These are phyloP conservation scores for Varanus komodoensis DNA, from an alignment of 2,113 vertebrate species.

Conservation along the genomic window DNA sequence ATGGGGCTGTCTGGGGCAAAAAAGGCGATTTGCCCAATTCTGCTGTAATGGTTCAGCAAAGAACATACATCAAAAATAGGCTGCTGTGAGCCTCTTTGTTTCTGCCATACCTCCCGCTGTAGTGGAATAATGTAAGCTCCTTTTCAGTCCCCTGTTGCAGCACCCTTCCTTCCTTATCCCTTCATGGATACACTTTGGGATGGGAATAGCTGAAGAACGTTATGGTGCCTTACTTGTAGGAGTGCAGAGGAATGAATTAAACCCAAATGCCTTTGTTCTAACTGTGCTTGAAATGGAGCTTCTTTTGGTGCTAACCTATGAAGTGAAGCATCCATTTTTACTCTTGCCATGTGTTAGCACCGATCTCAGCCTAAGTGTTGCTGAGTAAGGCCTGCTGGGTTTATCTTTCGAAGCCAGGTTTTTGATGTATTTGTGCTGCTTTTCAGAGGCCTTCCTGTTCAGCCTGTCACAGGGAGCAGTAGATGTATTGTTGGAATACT, in stretches of 20 bases:
- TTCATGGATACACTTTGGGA: not conserved
- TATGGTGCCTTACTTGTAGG: not conserved
- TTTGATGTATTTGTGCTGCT: not conserved
- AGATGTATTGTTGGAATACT: not conserved
- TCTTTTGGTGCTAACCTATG: not conserved
- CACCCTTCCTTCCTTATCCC: not conserved
- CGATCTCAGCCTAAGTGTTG: not conserved
- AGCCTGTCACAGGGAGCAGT: not conserved
- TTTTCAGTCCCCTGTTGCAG: not conserved
- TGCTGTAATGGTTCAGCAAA: not conserved
- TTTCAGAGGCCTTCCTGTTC: not conserved
- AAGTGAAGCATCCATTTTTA: not conserved
- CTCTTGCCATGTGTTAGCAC: not conserved
- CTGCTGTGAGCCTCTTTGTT: not conserved
- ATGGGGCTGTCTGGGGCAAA: too few relatives aligned
- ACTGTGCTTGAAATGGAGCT: not conserved
- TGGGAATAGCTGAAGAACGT: not conserved
- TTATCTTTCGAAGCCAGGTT: not conserved
- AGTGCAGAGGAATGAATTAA: not conserved
- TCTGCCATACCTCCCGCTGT: not conserved
- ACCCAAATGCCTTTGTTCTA: too few relatives aligned
- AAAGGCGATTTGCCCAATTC: too few relatives aligned
- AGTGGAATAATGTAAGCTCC: not conserved
- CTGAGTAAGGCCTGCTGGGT: constrained; percentile 6
- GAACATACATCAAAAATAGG: not conserved